Evolutionary conservation across 2,113 vertebrate species (phyloP).

Genomic region (Camelus bactrianus): DNA sequence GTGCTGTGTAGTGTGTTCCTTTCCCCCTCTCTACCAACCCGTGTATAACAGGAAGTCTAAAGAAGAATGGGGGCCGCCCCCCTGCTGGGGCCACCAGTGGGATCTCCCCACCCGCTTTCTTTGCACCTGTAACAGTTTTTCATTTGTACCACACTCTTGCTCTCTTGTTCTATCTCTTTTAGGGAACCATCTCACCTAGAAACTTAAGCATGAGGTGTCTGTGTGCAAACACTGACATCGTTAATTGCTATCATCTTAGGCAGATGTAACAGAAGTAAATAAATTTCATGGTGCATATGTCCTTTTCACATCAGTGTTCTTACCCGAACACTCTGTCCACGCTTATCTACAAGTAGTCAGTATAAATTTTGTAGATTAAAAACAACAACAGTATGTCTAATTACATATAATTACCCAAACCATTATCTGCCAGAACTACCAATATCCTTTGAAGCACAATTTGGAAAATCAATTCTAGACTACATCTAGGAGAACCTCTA

Average conservation of each 20-base stretch:
- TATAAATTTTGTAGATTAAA: neutral
- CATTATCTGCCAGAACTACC: neutral
- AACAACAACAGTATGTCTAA: neutral
- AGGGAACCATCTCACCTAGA: neutral
- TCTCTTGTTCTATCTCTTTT: neutral
- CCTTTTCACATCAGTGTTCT: neutral
- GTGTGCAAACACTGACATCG: neutral
- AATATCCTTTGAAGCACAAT: neutral
- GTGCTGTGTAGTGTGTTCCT: neutral
- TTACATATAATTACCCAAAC: neutral
- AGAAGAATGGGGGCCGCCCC: fast-evolving
- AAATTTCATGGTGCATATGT: neutral
- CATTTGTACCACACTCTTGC: fast-evolving
- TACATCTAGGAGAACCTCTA: neutral
- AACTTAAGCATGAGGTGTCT: neutral
- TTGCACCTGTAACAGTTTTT: neutral
- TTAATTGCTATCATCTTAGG: neutral
- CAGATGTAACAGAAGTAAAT: neutral
- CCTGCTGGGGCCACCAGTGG: fast-evolving
- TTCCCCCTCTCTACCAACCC: neutral
- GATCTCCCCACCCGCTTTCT: neutral
- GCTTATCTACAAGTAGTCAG: neutral
- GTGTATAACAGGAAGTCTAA: neutral
- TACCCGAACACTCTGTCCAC: neutral
- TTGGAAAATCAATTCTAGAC: neutral